phyloP scores from a whole-genome alignment of 2,888 invertebrate species.

The Pocota personata region DNA sequence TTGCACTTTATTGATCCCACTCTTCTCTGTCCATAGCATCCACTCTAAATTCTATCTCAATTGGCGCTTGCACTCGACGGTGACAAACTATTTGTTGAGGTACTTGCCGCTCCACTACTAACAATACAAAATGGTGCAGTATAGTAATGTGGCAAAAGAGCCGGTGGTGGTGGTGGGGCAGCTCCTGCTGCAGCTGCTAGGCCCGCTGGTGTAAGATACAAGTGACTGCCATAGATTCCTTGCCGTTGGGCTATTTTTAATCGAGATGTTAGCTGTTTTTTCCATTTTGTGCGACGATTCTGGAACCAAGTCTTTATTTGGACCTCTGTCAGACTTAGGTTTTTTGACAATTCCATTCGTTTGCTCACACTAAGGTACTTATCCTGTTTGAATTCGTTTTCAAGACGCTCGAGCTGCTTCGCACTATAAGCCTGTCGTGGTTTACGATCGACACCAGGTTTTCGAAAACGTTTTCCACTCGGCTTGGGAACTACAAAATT shows the following conservation, averaged over 20 bases:
- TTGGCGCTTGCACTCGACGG: constrained; percentile 22
- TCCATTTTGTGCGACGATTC: constrained; percentile 98
- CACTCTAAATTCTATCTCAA: not conserved
- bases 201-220: constrained; percentile 85
- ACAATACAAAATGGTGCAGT: constrained; percentile 75
- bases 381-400: constrained; percentile 97
- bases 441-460: constrained; percentile 95
- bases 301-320: constrained; percentile 99
- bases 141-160: constrained; percentile 75
- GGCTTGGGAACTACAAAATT: constrained; percentile 91
- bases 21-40: not conserved
- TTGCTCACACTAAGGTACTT: constrained; percentile 98
- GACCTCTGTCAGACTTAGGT: constrained; percentile 94
- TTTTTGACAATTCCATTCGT: constrained; percentile 95
- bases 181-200: constrained; percentile 60
- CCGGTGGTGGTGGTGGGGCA: constrained; percentile 51
- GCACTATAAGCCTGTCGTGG: constrained; percentile 98
- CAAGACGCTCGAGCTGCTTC: constrained; percentile 94
- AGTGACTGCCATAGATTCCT: constrained; percentile 85
- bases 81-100: constrained; percentile 24
- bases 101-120: constrained; percentile 37
- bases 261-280: constrained; percentile 96
- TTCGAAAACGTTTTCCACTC: constrained; percentile 90
- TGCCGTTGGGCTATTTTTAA: constrained; percentile 95
- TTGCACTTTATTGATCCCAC: constrained; percentile 26